Evolutionary conservation across 2,888 invertebrate species (phyloP), one percentile per base, ranked within the genome.

Genomic region (Eupithecia centaureata): DNA sequence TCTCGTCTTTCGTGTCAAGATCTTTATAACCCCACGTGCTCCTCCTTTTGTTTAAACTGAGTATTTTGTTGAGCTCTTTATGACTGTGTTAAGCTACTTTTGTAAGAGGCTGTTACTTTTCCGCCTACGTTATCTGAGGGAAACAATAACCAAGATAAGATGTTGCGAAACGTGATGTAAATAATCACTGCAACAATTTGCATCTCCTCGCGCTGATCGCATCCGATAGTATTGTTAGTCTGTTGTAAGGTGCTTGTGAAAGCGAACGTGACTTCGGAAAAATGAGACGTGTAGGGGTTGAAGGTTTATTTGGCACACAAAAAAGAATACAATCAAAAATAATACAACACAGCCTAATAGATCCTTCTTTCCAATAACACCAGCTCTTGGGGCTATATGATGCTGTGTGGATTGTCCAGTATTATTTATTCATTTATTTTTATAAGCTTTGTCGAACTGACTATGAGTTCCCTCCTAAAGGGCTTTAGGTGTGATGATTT

Each of bases 121-220:
- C 58, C 65, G 58, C 63, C 69, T 38, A 69, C 65, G 51, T 60
- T 69, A 65, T 65, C 56, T 47, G 22, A 12, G 61, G 57, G 69
- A 66, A 66, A 69, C 69, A 69, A 69, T 69, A 65, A 65, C 27
- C 57, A 54, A 18, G 69, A 69, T 66, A 66, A 65, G 63, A 61
- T 27, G 51, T 63, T 63, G 62, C 65, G 57, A 63, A 65, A 61
- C 63, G 69, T 69, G 69, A 63, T 65, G 33, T 56, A 56, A 65
- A 30, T 54, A 63, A 63, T 63, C 47, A 28, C 59, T 61, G 61
- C 63, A 62, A 65, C 65, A 69, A 69, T 69, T 69, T 60, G 62
- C 60, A 61, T 65, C 15, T 35, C 60, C 59, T 62, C 59, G 60
- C 38, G 64, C 63, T 63, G 65, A 69, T 69, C 66, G 57, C 59